Evolutionary conservation across 2,888 invertebrate genomes (phyloP), one percentile per base, ranked within the genome.

Genomic region (Sacculina carcini): DNA sequence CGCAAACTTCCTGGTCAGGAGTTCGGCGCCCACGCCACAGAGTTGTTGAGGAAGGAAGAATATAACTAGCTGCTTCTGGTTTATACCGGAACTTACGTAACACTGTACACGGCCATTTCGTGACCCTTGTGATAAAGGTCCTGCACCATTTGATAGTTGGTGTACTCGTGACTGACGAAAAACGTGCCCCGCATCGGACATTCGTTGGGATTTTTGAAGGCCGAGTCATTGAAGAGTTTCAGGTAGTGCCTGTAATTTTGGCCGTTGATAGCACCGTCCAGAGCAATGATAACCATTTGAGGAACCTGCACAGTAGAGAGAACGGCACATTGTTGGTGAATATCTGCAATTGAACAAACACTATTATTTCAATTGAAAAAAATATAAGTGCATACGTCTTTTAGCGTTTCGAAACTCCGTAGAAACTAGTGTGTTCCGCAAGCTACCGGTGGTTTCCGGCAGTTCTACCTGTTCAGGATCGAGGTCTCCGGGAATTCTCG

Each of bases 81-180:
- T n/a, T 23, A 26, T n/a, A n/a, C n/a, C n/a, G 4, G 34, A 6
- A 56, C 59, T 58, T 51, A 67, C 66, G 64, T 66, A 48, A 68
- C 64, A 2, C 66, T 78, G 62, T 78, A 77, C 1, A 76, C 72
- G 4, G 71, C 78, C 52, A 80, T 75, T 67, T 92, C 92, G 62
- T 90, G 86, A 39, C 89, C 87, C 57, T 81, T 78, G 60, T 81
- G 79, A 51, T 85, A 84, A 51, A 90, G 69, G 61, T 81, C 74
- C 65, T 92, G 87, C 19, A 87, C 81, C 76, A 84, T 83, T 59
- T 79, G 82, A 68, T 92, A 92, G 68, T 92, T 89, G 62, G 87
- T 87, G 71, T 69, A 79, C 58, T 75, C 74, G 64, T 92, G 92
- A 7, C 87, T 81, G 56, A 87, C 73, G 70, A 90, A 92, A 72